phyloP scores from a whole-genome alignment of 23 tunicate genomes.

The Trididemnum nubilum region DNA sequence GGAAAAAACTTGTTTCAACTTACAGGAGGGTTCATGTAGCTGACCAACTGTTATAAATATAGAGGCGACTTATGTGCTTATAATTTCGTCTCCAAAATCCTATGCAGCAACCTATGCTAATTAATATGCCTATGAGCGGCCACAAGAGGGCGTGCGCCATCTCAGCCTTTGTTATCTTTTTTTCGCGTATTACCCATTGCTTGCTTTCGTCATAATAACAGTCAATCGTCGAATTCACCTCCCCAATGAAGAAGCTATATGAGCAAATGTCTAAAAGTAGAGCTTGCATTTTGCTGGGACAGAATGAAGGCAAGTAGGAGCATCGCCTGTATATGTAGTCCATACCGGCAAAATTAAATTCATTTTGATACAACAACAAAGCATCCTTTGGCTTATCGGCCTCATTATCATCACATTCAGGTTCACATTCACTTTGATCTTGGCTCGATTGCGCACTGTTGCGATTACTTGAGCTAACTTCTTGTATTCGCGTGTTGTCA shows the following conservation, averaged over 20 bases:
- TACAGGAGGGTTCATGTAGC: too few species aligned
- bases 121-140: slow-evolving; percentile 58
- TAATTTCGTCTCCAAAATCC: slow-evolving; percentile 81
- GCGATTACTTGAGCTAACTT: background rate
- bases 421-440: background rate
- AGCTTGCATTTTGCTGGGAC: slow-evolving; percentile 28
- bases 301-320: slow-evolving; percentile 63
- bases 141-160: slow-evolving; percentile 43
- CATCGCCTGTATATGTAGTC: slow-evolving; percentile 65
- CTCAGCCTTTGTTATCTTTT: slow-evolving; percentile 2
- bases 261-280: slow-evolving; percentile 30
- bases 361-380: slow-evolving; percentile 70
- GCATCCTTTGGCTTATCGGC: background rate
- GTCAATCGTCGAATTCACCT: slow-evolving; percentile 43
- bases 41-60: slow-evolving; percentile 91
- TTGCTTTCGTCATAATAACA: slow-evolving; percentile 43
- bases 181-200: slow-evolving; percentile 33
- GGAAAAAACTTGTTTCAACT: too few species aligned
- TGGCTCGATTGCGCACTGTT: background rate
- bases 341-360: slow-evolving; percentile 56
- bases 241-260: slow-evolving; percentile 37
- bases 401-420: background rate
- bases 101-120: slow-evolving; percentile 49
- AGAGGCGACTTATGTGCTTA: slow-evolving; percentile 64
- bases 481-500: slow-evolving; percentile 2